phyloP scores from a whole-genome alignment of 23 tunicate genomes.

The Diplosoma virens region DNA sequence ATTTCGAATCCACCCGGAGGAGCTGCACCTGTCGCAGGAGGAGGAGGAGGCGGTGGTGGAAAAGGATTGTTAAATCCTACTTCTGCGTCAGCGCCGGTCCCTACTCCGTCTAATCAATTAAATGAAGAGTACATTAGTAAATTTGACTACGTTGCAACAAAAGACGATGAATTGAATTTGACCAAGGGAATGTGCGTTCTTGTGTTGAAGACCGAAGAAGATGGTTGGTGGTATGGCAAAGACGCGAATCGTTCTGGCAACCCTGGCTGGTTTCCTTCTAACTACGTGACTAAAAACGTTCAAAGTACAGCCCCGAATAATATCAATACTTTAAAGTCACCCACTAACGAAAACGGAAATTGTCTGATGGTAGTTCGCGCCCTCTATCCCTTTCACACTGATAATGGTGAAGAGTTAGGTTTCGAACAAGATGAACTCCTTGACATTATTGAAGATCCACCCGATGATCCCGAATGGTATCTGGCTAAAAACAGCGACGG shows the following conservation, averaged over 20 bases:
- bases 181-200: conserved; percentile 67
- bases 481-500: conserved; percentile 63
- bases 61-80: background rate
- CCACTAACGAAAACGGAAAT: conserved; percentile 5
- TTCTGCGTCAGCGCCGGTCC: background rate
- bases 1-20: background rate
- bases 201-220: conserved; percentile 65
- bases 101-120: background rate
- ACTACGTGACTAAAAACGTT: conserved; percentile 52
- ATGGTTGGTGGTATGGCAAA: conserved; percentile 95
- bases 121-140: conserved; percentile 78
- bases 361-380: conserved; percentile 58
- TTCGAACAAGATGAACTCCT: conserved; percentile 82
- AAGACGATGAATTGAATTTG: conserved; percentile 68
- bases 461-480: conserved; percentile 90
- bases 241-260: conserved; percentile 47
- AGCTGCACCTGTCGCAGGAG: background rate
- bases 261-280: conserved; percentile 90
- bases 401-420: conserved; percentile 72
- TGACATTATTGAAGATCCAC: conserved; percentile 77
- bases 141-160: conserved; percentile 70
- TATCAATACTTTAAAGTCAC: background rate
- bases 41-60: conserved; percentile 12
- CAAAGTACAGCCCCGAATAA: background rate
- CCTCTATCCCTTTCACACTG: conserved; percentile 80